Evolutionary conservation across 2,113 vertebrate species (phyloP).

Genomic region (Theristicus caerulescens): DNA sequence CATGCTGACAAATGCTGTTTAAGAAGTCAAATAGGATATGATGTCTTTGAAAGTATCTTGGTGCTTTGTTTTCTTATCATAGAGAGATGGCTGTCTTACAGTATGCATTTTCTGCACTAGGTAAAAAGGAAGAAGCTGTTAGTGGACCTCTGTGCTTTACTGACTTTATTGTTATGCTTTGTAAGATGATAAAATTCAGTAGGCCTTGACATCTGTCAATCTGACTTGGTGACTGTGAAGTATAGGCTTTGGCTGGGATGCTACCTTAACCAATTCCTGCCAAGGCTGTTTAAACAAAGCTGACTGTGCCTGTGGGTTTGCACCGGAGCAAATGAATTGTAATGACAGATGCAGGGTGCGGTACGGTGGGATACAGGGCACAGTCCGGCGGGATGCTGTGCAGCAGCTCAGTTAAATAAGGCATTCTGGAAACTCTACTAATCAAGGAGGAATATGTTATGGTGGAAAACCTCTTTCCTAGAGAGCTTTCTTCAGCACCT

Average conservation of each 20-base stretch:
- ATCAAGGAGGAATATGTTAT: background rate
- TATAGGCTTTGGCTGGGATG: background rate
- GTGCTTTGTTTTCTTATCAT: background rate
- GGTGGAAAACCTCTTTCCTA: background rate
- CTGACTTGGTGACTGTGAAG: background rate
- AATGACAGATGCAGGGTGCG: background rate
- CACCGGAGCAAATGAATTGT: background rate
- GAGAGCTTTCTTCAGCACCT: background rate
- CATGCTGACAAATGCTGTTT: background rate
- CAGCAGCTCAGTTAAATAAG: background rate
- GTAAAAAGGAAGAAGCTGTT: background rate
- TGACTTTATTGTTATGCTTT: background rate
- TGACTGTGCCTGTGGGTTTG: background rate
- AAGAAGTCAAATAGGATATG: background rate
- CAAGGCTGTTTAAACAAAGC: background rate
- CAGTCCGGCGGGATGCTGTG: accelerated
- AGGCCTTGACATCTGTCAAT: background rate
- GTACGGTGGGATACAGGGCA: background rate
- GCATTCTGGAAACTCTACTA: background rate
- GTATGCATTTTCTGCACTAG: background rate
- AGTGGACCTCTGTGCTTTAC: background rate
- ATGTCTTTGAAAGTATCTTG: background rate
- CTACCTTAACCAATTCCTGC: accelerated
- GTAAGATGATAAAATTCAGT: background rate
- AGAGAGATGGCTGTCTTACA: background rate